These are phyloP conservation scores for Hirundo rustica DNA, from an alignment of 2,797 vertebrate species.

Conservation along the genomic window DNA sequence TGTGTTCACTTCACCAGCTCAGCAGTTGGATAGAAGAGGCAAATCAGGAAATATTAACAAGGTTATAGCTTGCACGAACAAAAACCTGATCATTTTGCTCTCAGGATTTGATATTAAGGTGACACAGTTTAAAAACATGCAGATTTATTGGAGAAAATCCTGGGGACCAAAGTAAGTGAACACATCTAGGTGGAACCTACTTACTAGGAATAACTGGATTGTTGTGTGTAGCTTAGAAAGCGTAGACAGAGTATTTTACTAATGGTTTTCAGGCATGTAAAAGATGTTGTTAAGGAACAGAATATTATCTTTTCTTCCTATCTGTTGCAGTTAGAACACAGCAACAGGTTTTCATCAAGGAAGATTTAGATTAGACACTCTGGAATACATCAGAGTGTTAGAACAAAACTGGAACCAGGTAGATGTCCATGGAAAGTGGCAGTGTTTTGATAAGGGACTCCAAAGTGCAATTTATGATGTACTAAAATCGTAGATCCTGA, in stretches of 20 bases:
- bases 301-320: neutral
- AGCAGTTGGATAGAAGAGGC: neutral
- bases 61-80: neutral
- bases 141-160: neutral
- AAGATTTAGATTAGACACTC: neutral
- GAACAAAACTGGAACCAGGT: neutral
- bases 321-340: neutral
- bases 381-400: neutral
- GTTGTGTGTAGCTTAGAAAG: neutral
- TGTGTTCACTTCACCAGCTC: neutral
- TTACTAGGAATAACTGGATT: neutral
- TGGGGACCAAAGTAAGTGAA: fast-evolving
- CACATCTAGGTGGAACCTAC: neutral
- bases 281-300: neutral
- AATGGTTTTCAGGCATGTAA: neutral
- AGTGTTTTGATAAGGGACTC: neutral
- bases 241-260: neutral
- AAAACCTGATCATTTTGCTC: neutral
- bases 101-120: neutral
- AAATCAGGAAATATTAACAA: neutral
- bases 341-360: neutral
- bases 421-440: neutral
- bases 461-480: neutral
- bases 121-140: neutral
- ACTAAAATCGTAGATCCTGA: neutral